A percentile compares a stretch with the other conserved stretches of the same genome.
These are phyloP conservation scores for Eilema sororculum DNA, from an alignment of 2,888 invertebrate species.

Conservation along the genomic window DNA sequence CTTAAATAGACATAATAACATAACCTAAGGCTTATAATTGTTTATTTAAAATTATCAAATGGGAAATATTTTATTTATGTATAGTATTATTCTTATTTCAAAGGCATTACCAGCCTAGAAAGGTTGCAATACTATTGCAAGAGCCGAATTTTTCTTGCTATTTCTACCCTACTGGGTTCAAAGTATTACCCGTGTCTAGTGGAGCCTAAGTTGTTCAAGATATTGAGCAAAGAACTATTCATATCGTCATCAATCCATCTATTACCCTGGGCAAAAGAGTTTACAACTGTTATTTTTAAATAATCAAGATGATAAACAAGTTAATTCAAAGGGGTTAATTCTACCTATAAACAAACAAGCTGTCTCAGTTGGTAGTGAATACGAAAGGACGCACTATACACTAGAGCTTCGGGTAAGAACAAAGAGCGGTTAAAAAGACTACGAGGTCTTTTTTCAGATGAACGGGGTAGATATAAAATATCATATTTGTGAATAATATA, in stretches of 20 bases:
- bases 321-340: too few relatives aligned
- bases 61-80: too few relatives aligned
- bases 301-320: too few relatives aligned
- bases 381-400: too few relatives aligned
- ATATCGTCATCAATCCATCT: background rate
- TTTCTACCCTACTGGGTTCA: background rate
- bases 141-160: background rate
- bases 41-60: too few relatives aligned
- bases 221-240: background rate
- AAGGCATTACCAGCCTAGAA: background rate
- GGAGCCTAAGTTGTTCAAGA: background rate
- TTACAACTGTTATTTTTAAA: too few relatives aligned
- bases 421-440: too few relatives aligned
- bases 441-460: background rate
- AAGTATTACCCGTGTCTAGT: background rate
- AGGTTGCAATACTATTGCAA: too few relatives aligned
- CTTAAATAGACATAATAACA: background rate
- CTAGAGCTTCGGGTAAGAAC: too few relatives aligned
- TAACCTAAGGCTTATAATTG: background rate
- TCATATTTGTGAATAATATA: too few relatives aligned
- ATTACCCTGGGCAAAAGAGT: background rate
- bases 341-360: too few relatives aligned
- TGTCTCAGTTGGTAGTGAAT: too few relatives aligned
- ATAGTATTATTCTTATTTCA: background rate
- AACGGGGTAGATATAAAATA: background rate